Percentiles rank a stretch among this genome's conserved stretches.
phyloP scores from a whole-genome alignment of 2,113 vertebrate species.

The Platysternon megacephalum region DNA sequence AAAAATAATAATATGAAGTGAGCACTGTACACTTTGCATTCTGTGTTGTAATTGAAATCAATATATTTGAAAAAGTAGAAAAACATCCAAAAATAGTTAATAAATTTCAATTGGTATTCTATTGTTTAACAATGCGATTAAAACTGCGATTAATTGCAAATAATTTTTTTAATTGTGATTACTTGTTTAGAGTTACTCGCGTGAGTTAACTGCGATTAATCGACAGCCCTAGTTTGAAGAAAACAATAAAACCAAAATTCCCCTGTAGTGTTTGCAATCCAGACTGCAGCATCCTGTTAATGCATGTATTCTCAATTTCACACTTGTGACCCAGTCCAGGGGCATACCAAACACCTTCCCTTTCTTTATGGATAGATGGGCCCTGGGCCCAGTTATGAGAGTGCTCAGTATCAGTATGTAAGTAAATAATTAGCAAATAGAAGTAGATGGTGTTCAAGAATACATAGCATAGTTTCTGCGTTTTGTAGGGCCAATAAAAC shows the following conservation, averaged over 20 bases:
- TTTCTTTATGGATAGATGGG: not conserved
- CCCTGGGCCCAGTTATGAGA: not conserved
- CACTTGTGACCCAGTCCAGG: not conserved
- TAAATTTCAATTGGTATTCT: too few relatives aligned
- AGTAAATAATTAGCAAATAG: not conserved
- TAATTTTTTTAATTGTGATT: too few relatives aligned
- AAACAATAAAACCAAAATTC: not conserved
- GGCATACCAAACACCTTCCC: not conserved
- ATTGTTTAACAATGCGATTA: too few relatives aligned
- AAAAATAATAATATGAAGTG: too few relatives aligned
- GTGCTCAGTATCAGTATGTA: not conserved
- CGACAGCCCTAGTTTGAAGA: not conserved
- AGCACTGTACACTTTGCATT: too few relatives aligned
- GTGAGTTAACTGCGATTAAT: too few relatives aligned
- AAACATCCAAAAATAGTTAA: too few relatives aligned
- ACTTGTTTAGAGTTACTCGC: too few relatives aligned
- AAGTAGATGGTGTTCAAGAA: not conserved
- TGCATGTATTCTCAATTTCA: not conserved
- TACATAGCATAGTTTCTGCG: not conserved
- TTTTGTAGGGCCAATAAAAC: not conserved
- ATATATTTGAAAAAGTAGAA: too few relatives aligned
- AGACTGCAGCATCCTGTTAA: not conserved
- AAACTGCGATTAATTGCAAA: too few relatives aligned
- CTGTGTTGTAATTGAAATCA: too few relatives aligned
- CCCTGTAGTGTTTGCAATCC: not conserved